Percentiles rank a stretch among this genome's conserved stretches.
Conservation (phyloP, 2,797 vertebrate genomes). For the Threskiornis aethiopicus region DNA sequence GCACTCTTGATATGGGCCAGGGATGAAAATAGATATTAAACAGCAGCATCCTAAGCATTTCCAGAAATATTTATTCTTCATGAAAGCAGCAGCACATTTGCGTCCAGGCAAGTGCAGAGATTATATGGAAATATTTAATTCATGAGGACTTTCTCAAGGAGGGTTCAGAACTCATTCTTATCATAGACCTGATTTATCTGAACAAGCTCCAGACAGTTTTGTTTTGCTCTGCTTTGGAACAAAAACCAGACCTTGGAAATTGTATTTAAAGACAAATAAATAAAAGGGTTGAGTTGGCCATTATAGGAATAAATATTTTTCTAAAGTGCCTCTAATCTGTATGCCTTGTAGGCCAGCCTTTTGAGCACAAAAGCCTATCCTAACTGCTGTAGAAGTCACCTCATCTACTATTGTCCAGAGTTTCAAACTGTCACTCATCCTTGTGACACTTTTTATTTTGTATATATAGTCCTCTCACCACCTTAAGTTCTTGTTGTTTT, state of each 20-base stretch:
- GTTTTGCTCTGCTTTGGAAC: background rate
- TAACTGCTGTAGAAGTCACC: background rate
- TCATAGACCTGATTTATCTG: background rate
- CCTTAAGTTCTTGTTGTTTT: background rate
- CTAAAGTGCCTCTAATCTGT: background rate
- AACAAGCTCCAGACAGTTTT: background rate
- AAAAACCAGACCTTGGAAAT: background rate
- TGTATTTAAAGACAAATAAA: background rate
- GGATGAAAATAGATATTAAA: background rate
- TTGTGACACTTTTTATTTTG: background rate
- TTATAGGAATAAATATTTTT: background rate
- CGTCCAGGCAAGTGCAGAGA: background rate
- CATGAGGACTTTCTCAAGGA: background rate
- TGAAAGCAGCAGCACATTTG: background rate
- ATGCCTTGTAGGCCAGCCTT: background rate
- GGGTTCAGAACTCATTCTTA: background rate
- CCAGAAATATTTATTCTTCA: background rate
- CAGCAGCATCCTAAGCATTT: background rate
- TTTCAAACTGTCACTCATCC: background rate
- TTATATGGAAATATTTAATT: background rate
- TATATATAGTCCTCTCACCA: background rate
- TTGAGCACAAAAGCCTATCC: background rate
- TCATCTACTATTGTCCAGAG: background rate
- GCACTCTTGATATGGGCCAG: background rate
- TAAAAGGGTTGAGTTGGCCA: background rate